Evolutionary conservation across 1,140 invertebrate genomes (phyloP).

Genomic region (Schlechtendalia chinensis): DNA sequence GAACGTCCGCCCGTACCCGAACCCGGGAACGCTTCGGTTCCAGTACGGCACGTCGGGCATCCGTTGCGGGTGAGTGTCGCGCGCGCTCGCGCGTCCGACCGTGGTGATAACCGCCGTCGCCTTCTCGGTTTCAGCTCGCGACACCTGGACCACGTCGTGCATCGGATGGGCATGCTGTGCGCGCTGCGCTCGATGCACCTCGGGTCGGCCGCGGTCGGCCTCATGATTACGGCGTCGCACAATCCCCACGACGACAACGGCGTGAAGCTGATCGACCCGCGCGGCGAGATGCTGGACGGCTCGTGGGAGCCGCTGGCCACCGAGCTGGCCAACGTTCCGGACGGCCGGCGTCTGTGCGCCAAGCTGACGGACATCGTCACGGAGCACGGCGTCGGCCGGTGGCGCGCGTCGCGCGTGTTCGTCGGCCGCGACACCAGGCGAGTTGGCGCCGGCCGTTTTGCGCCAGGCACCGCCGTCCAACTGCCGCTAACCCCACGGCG

Average conservation of each 20-base stretch:
- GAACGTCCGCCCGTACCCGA: slow-evolving; percentile 54
- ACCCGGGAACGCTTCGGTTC: slow-evolving; percentile 56
- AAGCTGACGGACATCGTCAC: slow-evolving; percentile 60
- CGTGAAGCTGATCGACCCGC: slow-evolving; percentile 92
- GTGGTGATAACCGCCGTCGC: slow-evolving; percentile 22
- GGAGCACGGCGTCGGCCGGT: slow-evolving; percentile 68
- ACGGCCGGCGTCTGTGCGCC: slow-evolving; percentile 58
- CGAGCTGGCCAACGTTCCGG: slow-evolving; percentile 71
- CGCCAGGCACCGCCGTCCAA: too few species aligned
- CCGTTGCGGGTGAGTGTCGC: slow-evolving; percentile 63
- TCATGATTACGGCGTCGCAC: slow-evolving; percentile 99
- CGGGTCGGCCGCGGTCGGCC: slow-evolving; percentile 75
- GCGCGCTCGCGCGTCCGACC: not conserved
- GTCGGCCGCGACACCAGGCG: slow-evolving; percentile 76
- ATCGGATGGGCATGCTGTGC: slow-evolving; percentile 87
- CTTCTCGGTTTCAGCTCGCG: slow-evolving; percentile 68
- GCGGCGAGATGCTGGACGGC: slow-evolving; percentile 91
- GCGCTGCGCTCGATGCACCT: slow-evolving; percentile 79
- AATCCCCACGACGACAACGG: slow-evolving; percentile 97
- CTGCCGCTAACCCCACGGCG: too few species aligned
- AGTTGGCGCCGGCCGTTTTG: not conserved
- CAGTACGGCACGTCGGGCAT: slow-evolving; percentile 74
- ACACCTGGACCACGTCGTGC: slow-evolving; percentile 82
- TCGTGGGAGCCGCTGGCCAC: slow-evolving; percentile 90
- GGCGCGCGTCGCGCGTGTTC: slow-evolving; percentile 64